A percentile compares a stretch with the other conserved stretches of the same genome.
phyloP scores from a whole-genome alignment of 2,113 vertebrate genomes.

The Apeltes quadracus region DNA sequence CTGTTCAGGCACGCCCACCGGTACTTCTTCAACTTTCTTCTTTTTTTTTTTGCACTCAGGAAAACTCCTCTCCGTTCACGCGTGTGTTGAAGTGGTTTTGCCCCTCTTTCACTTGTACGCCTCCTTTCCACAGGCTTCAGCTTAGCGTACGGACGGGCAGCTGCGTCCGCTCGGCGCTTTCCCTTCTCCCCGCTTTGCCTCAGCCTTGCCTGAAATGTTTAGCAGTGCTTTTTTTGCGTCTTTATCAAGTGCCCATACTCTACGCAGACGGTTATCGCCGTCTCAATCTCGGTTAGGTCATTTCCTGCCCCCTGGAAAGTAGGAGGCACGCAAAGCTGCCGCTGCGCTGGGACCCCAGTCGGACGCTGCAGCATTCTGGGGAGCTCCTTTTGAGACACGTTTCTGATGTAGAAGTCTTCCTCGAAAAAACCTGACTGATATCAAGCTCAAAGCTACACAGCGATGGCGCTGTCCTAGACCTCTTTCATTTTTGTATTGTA shows the following conservation, averaged over 20 bases:
- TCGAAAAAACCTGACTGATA: constrained; percentile 85
- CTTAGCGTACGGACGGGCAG: constrained; percentile 36
- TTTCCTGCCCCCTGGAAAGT: constrained; percentile 37
- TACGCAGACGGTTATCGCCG: constrained; percentile 38
- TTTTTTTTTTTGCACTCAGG: constrained; percentile 96
- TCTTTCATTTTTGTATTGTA: constrained; percentile 87
- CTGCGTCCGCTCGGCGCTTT: constrained; percentile 29
- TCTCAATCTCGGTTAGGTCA: constrained; percentile 34
- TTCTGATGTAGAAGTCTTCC: constrained; percentile 92
- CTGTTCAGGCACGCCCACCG: constrained; percentile 84
- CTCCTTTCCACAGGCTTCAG: constrained; percentile 24
- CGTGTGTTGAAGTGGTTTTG: constrained; percentile 61
- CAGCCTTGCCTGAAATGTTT: constrained; percentile 55
- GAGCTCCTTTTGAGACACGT: constrained; percentile 71
- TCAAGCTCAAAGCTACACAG: constrained; percentile 75
- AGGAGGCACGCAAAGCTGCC: constrained; percentile 21
- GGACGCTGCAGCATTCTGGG: constrained; percentile 61
- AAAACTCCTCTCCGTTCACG: constrained; percentile 83
- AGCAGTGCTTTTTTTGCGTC: constrained; percentile 55
- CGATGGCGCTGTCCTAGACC: constrained; percentile 78
- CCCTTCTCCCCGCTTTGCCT: constrained; percentile 34
- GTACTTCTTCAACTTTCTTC: constrained; percentile 87
- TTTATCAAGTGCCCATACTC: constrained; percentile 77
- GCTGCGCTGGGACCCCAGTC: constrained; percentile 34
- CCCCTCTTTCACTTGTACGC: constrained; percentile 46